These are phyloP conservation scores for Calliopum simillimum DNA, from an alignment of 2,888 invertebrate species.

Conservation along the genomic window DNA sequence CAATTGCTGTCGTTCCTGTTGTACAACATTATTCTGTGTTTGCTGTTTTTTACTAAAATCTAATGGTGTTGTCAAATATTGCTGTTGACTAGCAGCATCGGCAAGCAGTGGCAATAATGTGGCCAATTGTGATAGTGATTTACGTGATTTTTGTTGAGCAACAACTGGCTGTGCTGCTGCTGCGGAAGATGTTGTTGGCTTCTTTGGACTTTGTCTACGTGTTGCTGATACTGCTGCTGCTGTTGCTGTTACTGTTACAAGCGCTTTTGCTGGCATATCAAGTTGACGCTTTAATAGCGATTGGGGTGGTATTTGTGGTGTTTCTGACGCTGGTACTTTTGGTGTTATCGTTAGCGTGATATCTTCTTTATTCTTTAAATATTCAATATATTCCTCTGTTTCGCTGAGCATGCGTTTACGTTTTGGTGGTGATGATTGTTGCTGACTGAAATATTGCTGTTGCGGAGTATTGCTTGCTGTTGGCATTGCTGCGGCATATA, in stretches of 20 bases:
- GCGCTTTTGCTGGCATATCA: constrained; percentile 55
- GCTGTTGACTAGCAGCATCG: constrained; percentile 60
- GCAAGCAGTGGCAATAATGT: constrained; percentile 59
- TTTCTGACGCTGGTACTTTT: constrained; percentile 42
- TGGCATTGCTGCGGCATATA: constrained; percentile 47
- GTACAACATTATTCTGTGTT: neutral
- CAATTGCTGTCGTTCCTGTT: neutral
- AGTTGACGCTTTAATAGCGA: constrained; percentile 57
- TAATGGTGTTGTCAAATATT: constrained; percentile 57
- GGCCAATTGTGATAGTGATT: constrained; percentile 58
- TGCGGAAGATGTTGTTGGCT: neutral
- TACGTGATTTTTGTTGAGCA: constrained; percentile 47
- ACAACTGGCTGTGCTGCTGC: constrained; percentile 30
- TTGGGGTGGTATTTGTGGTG: constrained; percentile 16
- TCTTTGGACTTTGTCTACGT: constrained; percentile 3
- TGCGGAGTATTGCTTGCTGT: constrained; percentile 53
- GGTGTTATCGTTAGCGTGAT: constrained; percentile 66
- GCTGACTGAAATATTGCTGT: constrained; percentile 42
- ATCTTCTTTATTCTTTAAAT: constrained; percentile 66
- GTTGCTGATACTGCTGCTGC: constrained; percentile 17
- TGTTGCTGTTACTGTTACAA: constrained; percentile 36
- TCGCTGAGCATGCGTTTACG: constrained; percentile 60
- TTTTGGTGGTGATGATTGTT: constrained; percentile 45
- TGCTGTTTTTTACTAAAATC: constrained; percentile 59
- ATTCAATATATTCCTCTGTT: constrained; percentile 66